phyloP scores from a whole-genome alignment of 2,113 vertebrate genomes.

The Festucalex cinctus region DNA sequence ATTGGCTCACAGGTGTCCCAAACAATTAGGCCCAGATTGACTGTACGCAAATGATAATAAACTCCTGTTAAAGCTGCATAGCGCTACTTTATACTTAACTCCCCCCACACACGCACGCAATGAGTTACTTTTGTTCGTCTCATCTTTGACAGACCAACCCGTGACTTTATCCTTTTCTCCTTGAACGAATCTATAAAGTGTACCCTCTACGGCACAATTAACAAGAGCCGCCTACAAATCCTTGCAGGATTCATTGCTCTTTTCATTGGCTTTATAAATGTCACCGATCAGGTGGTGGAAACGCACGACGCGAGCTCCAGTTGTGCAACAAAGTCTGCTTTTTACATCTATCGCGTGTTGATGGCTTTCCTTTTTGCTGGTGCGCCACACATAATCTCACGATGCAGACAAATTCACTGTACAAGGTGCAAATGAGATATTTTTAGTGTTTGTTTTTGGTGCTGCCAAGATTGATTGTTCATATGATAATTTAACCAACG shows the following conservation, averaged over 20 bases:
- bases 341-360: background rate
- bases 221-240: background rate
- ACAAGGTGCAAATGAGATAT: background rate
- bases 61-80: slow-evolving; percentile 9
- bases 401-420: background rate
- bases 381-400: background rate
- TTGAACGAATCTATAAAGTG: slow-evolving; percentile 4
- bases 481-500: too few relatives aligned
- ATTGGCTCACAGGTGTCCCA: slow-evolving; percentile 13
- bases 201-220: background rate
- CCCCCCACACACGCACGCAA: background rate
- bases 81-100: background rate
- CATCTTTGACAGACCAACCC: background rate
- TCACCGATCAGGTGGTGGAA: background rate
- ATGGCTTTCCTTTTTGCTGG: background rate
- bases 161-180: background rate
- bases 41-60: background rate
- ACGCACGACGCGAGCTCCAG: background rate
- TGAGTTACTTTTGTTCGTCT: background rate
- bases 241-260: slow-evolving; percentile 8
- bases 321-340: slow-evolving; percentile 1
- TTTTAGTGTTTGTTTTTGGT: background rate
- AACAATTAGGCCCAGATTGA: slow-evolving; percentile 15
- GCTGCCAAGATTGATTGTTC: background rate
- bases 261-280: slow-evolving; percentile 9